A percentile compares a stretch with the other conserved stretches of the same genome.
Evolutionary conservation across 2,888 invertebrate species (phyloP).

Genomic region (Erynnis tages): DNA sequence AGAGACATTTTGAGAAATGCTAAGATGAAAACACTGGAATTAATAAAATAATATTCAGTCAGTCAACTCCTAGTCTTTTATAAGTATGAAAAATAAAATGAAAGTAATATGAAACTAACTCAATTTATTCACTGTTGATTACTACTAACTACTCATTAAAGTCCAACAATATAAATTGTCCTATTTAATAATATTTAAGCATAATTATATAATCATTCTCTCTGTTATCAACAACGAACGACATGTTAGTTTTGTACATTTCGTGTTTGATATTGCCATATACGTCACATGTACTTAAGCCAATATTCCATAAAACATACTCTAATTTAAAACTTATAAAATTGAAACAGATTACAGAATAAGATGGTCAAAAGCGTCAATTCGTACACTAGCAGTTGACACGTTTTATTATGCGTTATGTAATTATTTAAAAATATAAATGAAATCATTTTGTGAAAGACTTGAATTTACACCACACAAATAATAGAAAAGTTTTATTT

Average conservation of each 20-base stretch:
- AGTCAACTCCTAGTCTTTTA: constrained; percentile 23
- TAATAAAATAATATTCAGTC: constrained; percentile 21
- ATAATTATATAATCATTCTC: constrained; percentile 34
- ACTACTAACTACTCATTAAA: constrained; percentile 46
- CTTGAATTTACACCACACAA: too few species aligned
- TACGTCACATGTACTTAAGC: constrained; percentile 36
- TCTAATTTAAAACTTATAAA: too few species aligned
- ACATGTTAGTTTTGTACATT: constrained; percentile 56
- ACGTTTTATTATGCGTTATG: too few species aligned
- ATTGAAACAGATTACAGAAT: too few species aligned
- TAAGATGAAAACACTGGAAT: constrained; percentile 3
- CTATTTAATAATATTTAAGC: constrained; percentile 57
- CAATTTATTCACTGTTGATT: constrained; percentile 40
- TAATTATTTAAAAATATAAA: too few species aligned
- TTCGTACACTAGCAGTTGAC: too few species aligned
- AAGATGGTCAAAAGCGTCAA: too few species aligned
- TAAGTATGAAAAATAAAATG: constrained; percentile 10
- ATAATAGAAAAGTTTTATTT: neutral
- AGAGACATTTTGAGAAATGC: constrained; percentile 14
- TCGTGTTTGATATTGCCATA: constrained; percentile 40
- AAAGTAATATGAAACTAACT: constrained; percentile 20
- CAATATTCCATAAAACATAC: constrained; percentile 26
- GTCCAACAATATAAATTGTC: constrained; percentile 57
- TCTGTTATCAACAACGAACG: constrained; percentile 39
- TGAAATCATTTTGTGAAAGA: too few species aligned